Evolutionary conservation across 2,113 vertebrate species (phyloP).

Genomic region (Dermatemys mawii): DNA sequence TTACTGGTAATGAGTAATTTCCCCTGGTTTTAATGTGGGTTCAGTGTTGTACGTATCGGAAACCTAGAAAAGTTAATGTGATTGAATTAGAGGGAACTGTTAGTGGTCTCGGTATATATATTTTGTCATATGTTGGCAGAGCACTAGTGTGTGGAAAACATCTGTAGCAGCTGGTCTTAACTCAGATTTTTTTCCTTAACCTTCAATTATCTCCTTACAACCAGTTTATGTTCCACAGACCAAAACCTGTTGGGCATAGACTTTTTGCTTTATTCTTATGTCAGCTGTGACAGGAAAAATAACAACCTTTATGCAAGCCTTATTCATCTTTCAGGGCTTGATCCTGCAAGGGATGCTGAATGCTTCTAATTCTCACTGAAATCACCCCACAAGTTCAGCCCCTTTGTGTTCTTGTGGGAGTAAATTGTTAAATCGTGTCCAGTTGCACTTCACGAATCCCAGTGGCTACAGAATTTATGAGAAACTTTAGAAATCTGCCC

Average conservation of each 20-base stretch:
- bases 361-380: neutral
- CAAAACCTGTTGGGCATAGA: neutral
- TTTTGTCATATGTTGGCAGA: neutral
- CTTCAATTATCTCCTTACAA: neutral
- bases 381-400: neutral
- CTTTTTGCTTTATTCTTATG: neutral
- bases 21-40: neutral
- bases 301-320: neutral
- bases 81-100: neutral
- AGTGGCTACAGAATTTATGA: neutral
- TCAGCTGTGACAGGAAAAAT: neutral
- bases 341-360: neutral
- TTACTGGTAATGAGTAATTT: neutral
- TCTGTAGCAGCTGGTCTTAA: slow-evolving; percentile 11
- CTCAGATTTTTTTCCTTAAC: neutral
- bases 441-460: neutral
- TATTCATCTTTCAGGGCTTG: neutral
- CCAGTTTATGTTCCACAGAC: neutral
- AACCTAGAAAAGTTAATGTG: neutral
- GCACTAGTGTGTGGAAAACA: neutral
- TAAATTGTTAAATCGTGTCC: neutral
- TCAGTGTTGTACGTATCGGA: neutral
- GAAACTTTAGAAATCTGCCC: neutral
- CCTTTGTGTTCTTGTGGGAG: neutral
- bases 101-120: neutral